Percentiles rank a stretch among this genome's conserved stretches.
Evolutionary conservation across 2,888 invertebrate species (phyloP).

Genomic region (Cremastobaeus sp.): DNA sequence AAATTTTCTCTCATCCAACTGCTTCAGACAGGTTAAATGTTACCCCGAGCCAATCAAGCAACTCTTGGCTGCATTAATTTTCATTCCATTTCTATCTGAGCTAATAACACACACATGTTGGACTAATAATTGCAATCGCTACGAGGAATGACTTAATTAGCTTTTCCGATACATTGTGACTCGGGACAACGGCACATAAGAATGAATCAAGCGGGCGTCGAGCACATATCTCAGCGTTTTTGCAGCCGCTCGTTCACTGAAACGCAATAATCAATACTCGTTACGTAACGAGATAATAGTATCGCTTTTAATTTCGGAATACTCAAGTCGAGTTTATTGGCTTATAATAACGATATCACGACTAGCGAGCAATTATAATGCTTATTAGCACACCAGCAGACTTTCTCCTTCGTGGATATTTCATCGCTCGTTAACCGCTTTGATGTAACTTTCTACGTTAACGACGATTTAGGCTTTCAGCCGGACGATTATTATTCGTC

Average conservation of each 20-base stretch:
- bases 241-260: constrained; percentile 2
- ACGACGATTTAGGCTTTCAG: constrained; percentile 31
- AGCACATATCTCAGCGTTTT: constrained; percentile 13
- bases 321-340: constrained; percentile 50
- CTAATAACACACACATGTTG: constrained; percentile 32
- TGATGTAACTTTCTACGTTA: constrained; percentile 49
- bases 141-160: constrained; percentile 35
- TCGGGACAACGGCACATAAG: constrained; percentile 13
- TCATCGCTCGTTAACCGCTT: constrained; percentile 41
- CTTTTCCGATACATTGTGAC: constrained; percentile 21
- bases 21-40: constrained; percentile 22
- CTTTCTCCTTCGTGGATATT: constrained; percentile 42
- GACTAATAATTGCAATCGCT: constrained; percentile 26
- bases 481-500: neutral
- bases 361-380: constrained; percentile 53
- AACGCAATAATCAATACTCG: constrained; percentile 20
- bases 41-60: constrained; percentile 14
- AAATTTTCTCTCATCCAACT: constrained; percentile 3
- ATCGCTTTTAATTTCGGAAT: constrained; percentile 41
- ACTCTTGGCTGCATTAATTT: constrained; percentile 24
- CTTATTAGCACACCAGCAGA: constrained; percentile 28
- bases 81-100: constrained; percentile 13
- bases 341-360: constrained; percentile 54
- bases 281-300: constrained; percentile 36
- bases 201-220: constrained; percentile 16